Evolutionary conservation across 2,797 vertebrate genomes (phyloP).

Genomic region (Telmatherina bonti): DNA sequence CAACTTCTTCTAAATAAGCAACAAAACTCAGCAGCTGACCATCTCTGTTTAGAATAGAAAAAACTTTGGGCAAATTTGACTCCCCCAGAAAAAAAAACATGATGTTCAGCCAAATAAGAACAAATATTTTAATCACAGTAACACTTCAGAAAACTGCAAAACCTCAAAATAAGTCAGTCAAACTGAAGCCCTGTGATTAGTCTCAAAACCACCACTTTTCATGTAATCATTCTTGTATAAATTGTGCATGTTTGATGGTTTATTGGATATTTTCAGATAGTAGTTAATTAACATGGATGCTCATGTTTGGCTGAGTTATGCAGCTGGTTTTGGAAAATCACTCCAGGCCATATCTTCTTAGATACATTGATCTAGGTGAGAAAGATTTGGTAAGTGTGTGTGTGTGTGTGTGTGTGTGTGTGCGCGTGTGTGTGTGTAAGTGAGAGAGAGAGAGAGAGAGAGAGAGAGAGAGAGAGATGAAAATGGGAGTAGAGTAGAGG

Average conservation of each 20-base stretch:
- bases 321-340: conserved; percentile 76
- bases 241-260: conserved; percentile 56
- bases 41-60: conserved; percentile 5
- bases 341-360: conserved; percentile 77
- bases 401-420: conserved; percentile 20
- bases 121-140: conserved; percentile 27
- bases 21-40: neutral
- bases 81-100: conserved; percentile 5
- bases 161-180: conserved; percentile 38
- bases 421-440: conserved; percentile 28
- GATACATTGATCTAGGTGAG: conserved; percentile 80
- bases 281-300: conserved; percentile 69
- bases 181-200: conserved; percentile 61
- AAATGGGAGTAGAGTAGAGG: conserved; percentile 55
- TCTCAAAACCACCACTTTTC: conserved; percentile 57
- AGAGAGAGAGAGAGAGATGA: conserved; percentile 43
- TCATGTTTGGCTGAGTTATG: conserved; percentile 69
- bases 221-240: conserved; percentile 53
- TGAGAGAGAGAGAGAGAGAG: conserved; percentile 40
- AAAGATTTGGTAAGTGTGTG: conserved; percentile 72
- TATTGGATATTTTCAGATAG: conserved; percentile 68
- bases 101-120: conserved; percentile 18
- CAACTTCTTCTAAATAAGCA: neutral
- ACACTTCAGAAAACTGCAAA: conserved; percentile 15
- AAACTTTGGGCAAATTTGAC: conserved; percentile 12